Evolutionary conservation across 1,140 invertebrate species (phyloP).

Genomic region (Drosophila virilis): DNA sequence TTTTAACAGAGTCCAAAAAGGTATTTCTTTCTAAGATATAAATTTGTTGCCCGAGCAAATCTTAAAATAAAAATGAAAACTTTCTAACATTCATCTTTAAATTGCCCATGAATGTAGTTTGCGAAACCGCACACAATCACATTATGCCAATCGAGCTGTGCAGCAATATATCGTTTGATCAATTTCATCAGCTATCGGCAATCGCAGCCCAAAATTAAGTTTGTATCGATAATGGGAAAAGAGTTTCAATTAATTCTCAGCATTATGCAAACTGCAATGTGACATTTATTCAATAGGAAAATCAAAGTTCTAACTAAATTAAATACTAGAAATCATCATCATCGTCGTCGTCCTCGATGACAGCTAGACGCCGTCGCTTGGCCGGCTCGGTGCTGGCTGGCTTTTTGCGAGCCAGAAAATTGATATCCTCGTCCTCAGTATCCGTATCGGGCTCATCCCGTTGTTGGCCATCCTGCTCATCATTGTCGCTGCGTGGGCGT

Average conservation of each 20-base stretch:
- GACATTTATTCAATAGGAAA: slow-evolving; percentile 53
- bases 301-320: slow-evolving; percentile 26
- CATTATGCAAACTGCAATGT: slow-evolving; percentile 20
- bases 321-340: slow-evolving; percentile 74
- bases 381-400: slow-evolving; percentile 60
- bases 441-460: slow-evolving; percentile 32
- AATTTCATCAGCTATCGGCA: slow-evolving; percentile 9
- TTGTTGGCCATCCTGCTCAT: slow-evolving; percentile 52
- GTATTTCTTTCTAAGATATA: no score
- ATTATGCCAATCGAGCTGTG: background rate
- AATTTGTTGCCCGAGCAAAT: no score
- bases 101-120: no score
- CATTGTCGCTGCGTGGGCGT: slow-evolving; percentile 72
- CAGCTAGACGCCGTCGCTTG: slow-evolving; percentile 77
- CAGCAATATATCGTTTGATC: background rate
- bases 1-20: no score
- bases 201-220: background rate
- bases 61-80: no score
- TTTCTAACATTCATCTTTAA: no score
- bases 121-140: no score
- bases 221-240: background rate
- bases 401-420: slow-evolving; percentile 77
- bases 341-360: slow-evolving; percentile 81
- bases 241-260: slow-evolving; percentile 21
- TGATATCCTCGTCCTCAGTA: slow-evolving; percentile 61